Evolutionary conservation across 2,797 vertebrate species (phyloP), one percentile per base, ranked within the genome.

Genomic region (Gila robusta): DNA sequence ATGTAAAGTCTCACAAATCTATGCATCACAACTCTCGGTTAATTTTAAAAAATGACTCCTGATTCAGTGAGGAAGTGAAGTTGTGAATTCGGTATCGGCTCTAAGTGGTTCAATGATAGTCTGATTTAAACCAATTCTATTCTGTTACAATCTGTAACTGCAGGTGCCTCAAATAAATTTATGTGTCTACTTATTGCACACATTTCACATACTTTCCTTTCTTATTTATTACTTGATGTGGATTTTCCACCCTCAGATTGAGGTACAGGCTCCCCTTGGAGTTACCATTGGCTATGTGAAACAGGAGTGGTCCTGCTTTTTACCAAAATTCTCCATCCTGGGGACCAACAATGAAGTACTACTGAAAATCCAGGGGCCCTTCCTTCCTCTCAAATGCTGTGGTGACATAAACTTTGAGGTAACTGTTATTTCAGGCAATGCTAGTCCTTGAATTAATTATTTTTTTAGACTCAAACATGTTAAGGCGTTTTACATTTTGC

Each of bases 391-490:
- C 86, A 96, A 95, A 92, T 98, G 97, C 89, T 97, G 97, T 9
- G 95, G 95, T 4, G 97, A 98, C 8, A 91, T 97, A 87, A 95
- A 96, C 91, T 98, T 98, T 90, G 96, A 98, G 96, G 97, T 98
- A 89, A 80, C 4, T 26, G 6, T 69, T 62, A 26, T 41, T 79
- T 62, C 4, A 67, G 26, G 32, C 21, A 8, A 23, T 28, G 52
- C 52, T 10, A 12, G 9, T 37, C 0, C 32, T 35, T 9, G 16
- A 67, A 35, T 37, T 32, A 16, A 9, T 16, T 0, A 19, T 72
- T 47, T 12, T 56, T 62, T 62, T 26, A 14, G n/a, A 26, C 59
- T 26, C 26, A 47, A 73, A 17, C 12, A 8, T 1, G 17, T 85
- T 80, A 5, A 12, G 10, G 39, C 1, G 2, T 76, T 32, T 83